Evolutionary conservation across 2,113 vertebrate genomes (phyloP).

Genomic region (Abramis brama): DNA sequence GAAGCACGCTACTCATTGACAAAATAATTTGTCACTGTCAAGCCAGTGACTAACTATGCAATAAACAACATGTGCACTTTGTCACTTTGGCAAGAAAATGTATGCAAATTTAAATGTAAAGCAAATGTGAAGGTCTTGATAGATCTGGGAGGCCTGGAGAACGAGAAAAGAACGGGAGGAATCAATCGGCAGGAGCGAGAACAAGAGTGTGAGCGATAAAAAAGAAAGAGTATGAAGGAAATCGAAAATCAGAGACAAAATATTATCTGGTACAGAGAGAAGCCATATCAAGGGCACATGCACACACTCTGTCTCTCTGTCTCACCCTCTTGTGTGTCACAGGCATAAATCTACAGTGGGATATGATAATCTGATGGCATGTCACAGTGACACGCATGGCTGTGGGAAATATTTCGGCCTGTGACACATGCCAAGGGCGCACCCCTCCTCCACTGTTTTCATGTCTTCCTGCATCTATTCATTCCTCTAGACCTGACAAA

Average conservation of each 20-base stretch:
- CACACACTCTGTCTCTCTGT: background rate
- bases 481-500: background rate
- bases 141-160: background rate
- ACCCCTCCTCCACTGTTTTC: background rate
- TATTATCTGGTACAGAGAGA: background rate
- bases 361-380: constrained; percentile 28
- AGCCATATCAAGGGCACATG: background rate
- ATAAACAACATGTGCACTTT: background rate
- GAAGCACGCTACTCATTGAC: background rate
- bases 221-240: background rate
- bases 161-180: constrained; percentile 4
- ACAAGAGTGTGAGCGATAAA: too few species aligned
- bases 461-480: background rate
- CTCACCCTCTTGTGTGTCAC: constrained; percentile 4
- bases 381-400: constrained; percentile 7
- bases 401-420: constrained; percentile 31
- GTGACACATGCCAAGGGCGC: constrained; percentile 17
- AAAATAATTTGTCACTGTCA: background rate
- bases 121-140: background rate
- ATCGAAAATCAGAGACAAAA: background rate
- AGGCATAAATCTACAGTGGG: constrained; percentile 7
- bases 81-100: background rate
- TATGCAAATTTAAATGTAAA: background rate
- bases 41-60: background rate
- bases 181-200: background rate